These are phyloP conservation scores for Petrolisthes manimaculis DNA, from an alignment of 2,888 invertebrate genomes.

Conservation along the genomic window DNA sequence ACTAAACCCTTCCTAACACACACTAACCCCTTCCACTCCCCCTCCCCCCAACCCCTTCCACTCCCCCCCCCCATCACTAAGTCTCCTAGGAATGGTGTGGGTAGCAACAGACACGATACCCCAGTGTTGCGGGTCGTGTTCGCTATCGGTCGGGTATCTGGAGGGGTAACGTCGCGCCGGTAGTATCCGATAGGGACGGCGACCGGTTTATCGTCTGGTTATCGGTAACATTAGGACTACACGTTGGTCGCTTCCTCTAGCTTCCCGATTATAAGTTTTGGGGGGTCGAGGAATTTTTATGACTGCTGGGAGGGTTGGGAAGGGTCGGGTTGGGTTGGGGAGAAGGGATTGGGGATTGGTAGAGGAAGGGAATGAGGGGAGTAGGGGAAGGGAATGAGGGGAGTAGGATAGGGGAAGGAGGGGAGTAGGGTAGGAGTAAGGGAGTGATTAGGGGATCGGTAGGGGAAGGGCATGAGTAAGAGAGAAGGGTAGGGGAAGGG, in stretches of 20 bases:
- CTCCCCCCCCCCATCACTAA: not conserved
- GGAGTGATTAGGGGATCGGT: not conserved
- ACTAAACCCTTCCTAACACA: not conserved
- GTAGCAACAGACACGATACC: conserved; percentile 52
- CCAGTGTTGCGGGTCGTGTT: conserved; percentile 49
- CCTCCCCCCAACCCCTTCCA: not conserved
- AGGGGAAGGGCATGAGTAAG: not conserved
- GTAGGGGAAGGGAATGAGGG: no score
- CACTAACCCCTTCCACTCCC: not conserved
- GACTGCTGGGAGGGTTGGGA: not conserved
- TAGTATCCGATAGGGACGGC: conserved; percentile 25
- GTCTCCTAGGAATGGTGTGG: conserved; percentile 25
- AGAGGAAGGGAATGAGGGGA: no score
- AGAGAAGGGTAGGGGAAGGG: no score
- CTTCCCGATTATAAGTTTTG: conserved; percentile 22
- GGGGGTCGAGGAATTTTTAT: not conserved
- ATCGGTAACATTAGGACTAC: conserved; percentile 50
- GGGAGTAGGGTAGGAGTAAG: not conserved
- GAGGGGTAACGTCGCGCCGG: conserved; percentile 40
- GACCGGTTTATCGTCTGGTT: conserved; percentile 30
- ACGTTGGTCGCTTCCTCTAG: conserved; percentile 22
- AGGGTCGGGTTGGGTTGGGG: not conserved
- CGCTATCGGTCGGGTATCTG: conserved; percentile 37
- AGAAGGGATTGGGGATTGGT: not conserved
- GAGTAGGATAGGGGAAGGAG: not conserved